These are phyloP conservation scores for Hystrix brachyura DNA, from an alignment of 2,113 vertebrate genomes.

Conservation along the genomic window DNA sequence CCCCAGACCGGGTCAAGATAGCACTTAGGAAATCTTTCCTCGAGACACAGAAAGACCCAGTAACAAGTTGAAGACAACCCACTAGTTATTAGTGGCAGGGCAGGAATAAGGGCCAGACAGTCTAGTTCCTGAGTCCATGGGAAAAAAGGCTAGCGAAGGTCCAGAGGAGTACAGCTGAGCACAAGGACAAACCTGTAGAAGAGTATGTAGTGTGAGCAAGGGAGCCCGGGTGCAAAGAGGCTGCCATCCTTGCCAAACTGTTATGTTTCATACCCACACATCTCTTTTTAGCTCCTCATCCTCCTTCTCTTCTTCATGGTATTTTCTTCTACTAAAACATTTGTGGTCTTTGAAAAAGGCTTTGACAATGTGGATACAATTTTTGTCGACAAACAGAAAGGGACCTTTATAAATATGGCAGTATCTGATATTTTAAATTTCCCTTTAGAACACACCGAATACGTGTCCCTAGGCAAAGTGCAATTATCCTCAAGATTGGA, in stretches of 20 bases:
- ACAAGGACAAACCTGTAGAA: background rate
- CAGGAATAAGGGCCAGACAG: background rate
- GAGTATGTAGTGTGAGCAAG: background rate
- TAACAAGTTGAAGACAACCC: background rate
- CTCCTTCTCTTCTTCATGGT: background rate
- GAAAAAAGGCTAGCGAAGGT: conserved; percentile 1
- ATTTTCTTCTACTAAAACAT: background rate
- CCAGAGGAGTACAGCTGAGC: background rate
- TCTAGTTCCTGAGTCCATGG: background rate
- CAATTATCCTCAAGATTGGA: background rate
- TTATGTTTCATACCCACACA: background rate
- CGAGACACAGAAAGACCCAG: background rate
- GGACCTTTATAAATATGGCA: conserved; percentile 18
- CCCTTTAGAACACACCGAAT: background rate
- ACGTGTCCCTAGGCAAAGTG: background rate
- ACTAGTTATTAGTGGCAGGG: background rate
- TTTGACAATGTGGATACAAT: background rate
- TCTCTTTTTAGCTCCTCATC: background rate
- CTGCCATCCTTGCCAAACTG: background rate
- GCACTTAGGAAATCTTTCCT: conserved; percentile 14
- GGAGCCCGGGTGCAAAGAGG: background rate
- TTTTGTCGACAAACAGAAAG: conserved; percentile 40
- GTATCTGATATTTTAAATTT: conserved; percentile 10
- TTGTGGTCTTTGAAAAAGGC: background rate
- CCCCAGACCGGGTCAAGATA: background rate